Evolutionary conservation across 2,888 invertebrate genomes (phyloP), one percentile per base, ranked within the genome.

Genomic region (Oegoconia quadripuncta): DNA sequence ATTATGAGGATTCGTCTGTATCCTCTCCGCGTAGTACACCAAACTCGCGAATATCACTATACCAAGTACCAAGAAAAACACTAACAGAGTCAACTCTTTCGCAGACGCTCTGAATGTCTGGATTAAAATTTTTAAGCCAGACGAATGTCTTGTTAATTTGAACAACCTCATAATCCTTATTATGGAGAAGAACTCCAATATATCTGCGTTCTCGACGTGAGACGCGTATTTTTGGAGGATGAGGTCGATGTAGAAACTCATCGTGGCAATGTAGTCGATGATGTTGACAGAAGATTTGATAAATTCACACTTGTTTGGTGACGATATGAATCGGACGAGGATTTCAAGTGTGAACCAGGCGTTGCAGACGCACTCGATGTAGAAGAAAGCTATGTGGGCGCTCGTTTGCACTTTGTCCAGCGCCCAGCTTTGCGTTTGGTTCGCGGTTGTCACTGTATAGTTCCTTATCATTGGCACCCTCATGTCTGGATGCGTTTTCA

Each of bases 321-420:
- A 95, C 36, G 97, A 96, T 64, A 97, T 93, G 88, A 98, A 97
- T 48, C 98, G 91, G 45, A 95, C 90, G 64, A 98, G 90, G 75
- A 99, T 97, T 81, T 99, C 98, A 67, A 99, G 91, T 22, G 98
- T 98, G 88, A 99, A 99, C 99, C 99, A 99, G 46, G 98, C 96
- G 86, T 98, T 98, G 89, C 98, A 98, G 55, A 98, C 93, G 89
- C 97, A 97, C 88, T 99, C 98, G 72, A 98, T 96, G 90, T 98
- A 98, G 89, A 98, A 98, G 90, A 99, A 99, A 64, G 97, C 97
- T 53, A 96, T 91, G 86, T 98, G 98, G 43, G 98, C 97, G 86
- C 97, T 98, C 37, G 98, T 98, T 79, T 95, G 94, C 63, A 93
- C 90, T 84, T 95, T 95, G 87, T 98, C 97, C 66, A 97, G 86